Base-by-base conservation (phyloP, 2,113 vertebrate genomes). In the Erpornis zantholeuca region DNA sequence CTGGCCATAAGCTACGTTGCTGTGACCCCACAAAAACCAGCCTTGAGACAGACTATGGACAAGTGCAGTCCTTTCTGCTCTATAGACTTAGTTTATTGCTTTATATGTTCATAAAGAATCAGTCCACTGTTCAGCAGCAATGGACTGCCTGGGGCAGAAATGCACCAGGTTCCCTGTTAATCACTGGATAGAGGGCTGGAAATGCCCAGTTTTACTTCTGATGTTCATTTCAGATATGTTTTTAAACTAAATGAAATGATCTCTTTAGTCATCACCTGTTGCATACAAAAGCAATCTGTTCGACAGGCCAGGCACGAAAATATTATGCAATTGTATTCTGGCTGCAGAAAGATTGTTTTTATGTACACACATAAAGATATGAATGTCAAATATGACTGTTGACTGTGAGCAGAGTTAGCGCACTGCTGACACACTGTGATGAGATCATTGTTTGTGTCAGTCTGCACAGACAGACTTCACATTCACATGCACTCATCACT, bases 1-100 rank as follows among this genome's bases (percentile, higher is more conserved):
- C 36, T 33, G 47, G 17, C 36, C 27, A 53, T 15, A 10, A 23
- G n/a, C 52, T 68, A 7, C n/a, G 36, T 28, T 0, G 0, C 16
- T 21, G 15, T 42, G 8, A 47, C 5, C 11, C 40, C 64, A 45
- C 9, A 2, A 36, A 88, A 78, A 27, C 0, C 44, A 79, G 36
- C n/a, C 40, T 49, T 23, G 27, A 71, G 49, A 35, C 21, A 79
- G 78, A 50, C 20, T 7, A 4, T 1, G 6, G 24, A n/a, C 9
- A 40, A 36, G 20, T 2, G 7, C 24, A 70, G 40, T 12, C 40
- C 64, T 70, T 49, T 24, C 38, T 78, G 31, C 10, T 57, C 13
- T 27, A 36, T 0, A 2, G 31, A 50, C 45, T 73, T 45, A 5
- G 6, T 42, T 69, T 45, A 71, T 49, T 36, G 29, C 21, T 82